Conservation (phyloP, 2,888 invertebrate species). For the Agrochola lota region DNA sequence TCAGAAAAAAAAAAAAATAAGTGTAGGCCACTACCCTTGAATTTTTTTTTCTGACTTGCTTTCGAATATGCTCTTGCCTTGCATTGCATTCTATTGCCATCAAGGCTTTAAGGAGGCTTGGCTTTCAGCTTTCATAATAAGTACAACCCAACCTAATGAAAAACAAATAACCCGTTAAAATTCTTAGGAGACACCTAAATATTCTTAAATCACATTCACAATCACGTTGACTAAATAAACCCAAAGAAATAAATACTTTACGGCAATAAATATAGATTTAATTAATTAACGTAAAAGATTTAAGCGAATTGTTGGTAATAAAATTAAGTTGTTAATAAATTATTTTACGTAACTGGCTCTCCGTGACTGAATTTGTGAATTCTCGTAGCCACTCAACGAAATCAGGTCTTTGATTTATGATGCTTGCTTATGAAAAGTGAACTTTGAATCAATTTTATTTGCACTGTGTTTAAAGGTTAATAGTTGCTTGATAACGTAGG, state of each 20-base stretch:
- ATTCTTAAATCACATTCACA: neutral
- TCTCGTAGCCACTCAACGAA: constrained; percentile 47
- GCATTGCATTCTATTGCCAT: too few relatives aligned
- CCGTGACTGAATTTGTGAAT: constrained; percentile 48
- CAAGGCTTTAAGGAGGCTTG: too few relatives aligned
- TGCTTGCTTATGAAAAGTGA: constrained; percentile 30
- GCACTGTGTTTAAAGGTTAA: constrained; percentile 1
- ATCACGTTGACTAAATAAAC: constrained; percentile 5
- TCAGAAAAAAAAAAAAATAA: too few relatives aligned
- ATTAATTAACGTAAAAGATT: constrained; percentile 56
- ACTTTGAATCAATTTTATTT: constrained; percentile 38
- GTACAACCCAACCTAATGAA: neutral
- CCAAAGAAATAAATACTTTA: constrained; percentile 18
- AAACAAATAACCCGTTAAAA: neutral
- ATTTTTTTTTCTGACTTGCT: neutral
- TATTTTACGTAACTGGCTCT: constrained; percentile 42
- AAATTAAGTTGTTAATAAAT: constrained; percentile 60
- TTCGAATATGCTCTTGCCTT: neutral
- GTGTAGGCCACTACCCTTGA: too few relatives aligned
- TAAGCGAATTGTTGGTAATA: constrained; percentile 42
- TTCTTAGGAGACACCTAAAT: neutral
- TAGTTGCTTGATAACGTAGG: neutral
- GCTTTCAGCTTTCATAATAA: neutral
- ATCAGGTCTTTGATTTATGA: constrained; percentile 56
- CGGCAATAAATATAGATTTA: constrained; percentile 46